These are phyloP conservation scores for Desoria tigrina DNA, from an alignment of 2,888 invertebrate species.

Conservation along the genomic window DNA sequence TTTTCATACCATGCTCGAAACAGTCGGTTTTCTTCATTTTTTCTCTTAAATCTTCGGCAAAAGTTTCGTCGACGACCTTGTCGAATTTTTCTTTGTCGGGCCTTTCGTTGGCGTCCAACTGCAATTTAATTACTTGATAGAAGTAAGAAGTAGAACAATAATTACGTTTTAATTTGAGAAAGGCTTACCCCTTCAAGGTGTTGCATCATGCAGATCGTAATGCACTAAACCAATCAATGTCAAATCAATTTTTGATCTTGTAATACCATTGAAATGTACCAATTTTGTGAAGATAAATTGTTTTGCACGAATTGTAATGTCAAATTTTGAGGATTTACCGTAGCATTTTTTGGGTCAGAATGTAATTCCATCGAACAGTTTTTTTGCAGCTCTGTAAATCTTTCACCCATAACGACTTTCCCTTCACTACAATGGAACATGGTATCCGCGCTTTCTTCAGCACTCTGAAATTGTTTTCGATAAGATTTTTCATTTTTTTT, in stretches of 20 bases:
- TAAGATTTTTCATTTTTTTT: not conserved
- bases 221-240: conserved; percentile 5
- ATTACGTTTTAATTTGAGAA: not conserved
- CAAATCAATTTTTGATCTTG: not conserved
- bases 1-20: not conserved
- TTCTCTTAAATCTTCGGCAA: not conserved
- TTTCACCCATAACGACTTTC: not conserved
- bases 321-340: conserved; percentile 14
- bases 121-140: not conserved
- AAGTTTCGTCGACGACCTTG: not conserved
- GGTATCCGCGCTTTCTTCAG: not conserved
- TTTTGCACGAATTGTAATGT: too few relatives aligned
- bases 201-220: not conserved
- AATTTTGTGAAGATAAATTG: conserved; percentile 21
- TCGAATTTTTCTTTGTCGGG: conserved; percentile 1
- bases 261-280: not conserved
- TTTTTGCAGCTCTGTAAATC: not conserved
- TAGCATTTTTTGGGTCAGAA: conserved; percentile 1
- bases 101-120: conserved; percentile 7
- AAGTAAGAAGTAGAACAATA: not conserved
- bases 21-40: not conserved
- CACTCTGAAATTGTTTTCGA: not conserved
- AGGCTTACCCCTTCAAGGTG: conserved; percentile 21
- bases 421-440: not conserved
- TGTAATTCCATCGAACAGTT: conserved; percentile 6